Conservation (phyloP, 2,113 vertebrate species). For the Hylia prasina region DNA sequence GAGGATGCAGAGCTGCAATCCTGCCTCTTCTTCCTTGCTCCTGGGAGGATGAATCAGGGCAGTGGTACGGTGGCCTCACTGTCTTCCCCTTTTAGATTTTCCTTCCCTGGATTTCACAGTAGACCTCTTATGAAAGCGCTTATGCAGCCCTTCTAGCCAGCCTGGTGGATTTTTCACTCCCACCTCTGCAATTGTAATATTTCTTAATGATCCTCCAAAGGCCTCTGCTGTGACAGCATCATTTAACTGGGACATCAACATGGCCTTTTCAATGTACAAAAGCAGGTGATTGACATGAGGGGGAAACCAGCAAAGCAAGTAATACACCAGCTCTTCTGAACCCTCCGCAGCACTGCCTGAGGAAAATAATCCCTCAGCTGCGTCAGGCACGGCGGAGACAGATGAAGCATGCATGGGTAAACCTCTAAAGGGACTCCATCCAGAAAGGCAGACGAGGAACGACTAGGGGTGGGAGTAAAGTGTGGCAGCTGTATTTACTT, state of each 20-base stretch:
- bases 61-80: neutral
- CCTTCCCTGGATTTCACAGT: neutral
- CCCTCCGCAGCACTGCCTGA: neutral
- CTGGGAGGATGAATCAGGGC: neutral
- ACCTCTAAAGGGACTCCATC: neutral
- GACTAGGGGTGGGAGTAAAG: neutral
- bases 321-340: neutral
- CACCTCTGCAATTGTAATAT: neutral
- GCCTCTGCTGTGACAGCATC: neutral
- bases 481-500: neutral
- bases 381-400: neutral
- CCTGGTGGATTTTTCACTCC: neutral
- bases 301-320: neutral
- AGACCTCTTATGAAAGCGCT: neutral
- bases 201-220: neutral
- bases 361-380: neutral
- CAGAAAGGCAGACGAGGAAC: neutral
- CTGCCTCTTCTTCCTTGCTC: neutral
- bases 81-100: neutral
- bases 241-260: neutral
- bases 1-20: neutral
- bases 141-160: neutral
- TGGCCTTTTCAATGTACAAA: neutral
- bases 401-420: neutral
- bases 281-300: neutral